Base-by-base conservation (phyloP, 1,140 invertebrate species). In the Drosophila repleta region DNA sequence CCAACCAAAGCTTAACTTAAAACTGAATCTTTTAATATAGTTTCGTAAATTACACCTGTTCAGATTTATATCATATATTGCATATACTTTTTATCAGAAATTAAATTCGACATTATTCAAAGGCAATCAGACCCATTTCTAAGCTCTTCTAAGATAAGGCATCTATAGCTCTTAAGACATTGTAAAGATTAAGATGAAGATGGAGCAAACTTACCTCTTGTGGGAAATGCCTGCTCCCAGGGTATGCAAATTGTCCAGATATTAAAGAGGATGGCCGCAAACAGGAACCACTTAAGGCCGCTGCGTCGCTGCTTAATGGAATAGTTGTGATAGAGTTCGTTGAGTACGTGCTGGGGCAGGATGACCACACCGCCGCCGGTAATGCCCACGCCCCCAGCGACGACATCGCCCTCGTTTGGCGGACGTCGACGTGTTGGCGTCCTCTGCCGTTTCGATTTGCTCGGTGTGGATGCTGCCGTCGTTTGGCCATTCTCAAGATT, bases 311-410 rank as follows among this genome's bases (percentile, higher is more conserved):
- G 96, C 67, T 95, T 94, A 45, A 95, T 92, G 43, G 95, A 95
- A 85, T 96, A 97, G 39, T 94, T 94, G 67, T 94, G 94, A 90
- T 97, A 97, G 0, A 97, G 93, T 76, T 94, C 93, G 88, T 97
- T 96, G 48, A 96, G 93, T 39, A 94, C 93, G 17, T 92, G 80
- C 69, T 95, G 94, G 20, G 91, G 83, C 71, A 94, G 92, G 45
- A 85, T 76, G n/a, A 91, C 87, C 7, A 87, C 77, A 39, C 81
- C 77, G 11, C 82, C 81, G 18, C 75, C 76, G 11, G 82, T 77
- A 21, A 87, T 87, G 29, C 83, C 79, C 2, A 82, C 75, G 1
- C 84, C 84, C 0, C 79, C 83, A 8, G 84, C 81, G 5, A 84
- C 79, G 24, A 77, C 76, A 48, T 90, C 84, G 29, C 61, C 69